phyloP scores from a whole-genome alignment of 2,113 vertebrate genomes.

The Acrocephalus arundinaceus region DNA sequence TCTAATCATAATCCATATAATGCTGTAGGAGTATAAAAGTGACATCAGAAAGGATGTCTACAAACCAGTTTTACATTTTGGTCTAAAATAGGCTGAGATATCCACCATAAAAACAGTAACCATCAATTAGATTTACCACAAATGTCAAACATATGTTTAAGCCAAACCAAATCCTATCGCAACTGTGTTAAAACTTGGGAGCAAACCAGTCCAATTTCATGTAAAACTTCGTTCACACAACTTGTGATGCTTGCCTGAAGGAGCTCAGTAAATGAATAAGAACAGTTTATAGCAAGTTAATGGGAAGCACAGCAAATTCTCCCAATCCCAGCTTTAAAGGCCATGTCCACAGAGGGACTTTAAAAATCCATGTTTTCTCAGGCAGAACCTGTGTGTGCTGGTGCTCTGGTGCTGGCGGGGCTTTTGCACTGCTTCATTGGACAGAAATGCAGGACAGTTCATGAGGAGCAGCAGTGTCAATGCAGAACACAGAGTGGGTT shows the following conservation, averaged over 20 bases:
- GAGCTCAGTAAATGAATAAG: not conserved
- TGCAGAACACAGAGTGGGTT: not conserved
- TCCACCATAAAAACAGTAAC: conserved; percentile 32
- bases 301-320: not conserved
- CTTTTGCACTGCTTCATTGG: too few relatives aligned
- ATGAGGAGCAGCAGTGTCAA: not conserved
- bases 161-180: conserved; percentile 9
- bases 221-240: not conserved
- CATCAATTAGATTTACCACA: conserved; percentile 23
- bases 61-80: not conserved
- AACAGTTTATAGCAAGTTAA: not conserved
- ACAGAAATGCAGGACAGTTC: fast-evolving
- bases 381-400: not conserved
- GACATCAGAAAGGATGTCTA: conserved; percentile 24
- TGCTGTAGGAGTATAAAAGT: not conserved
- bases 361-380: not conserved
- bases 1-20: not conserved
- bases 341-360: not conserved
- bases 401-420: not conserved
- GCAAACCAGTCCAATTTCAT: not conserved
- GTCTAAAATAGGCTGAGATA: not conserved
- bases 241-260: not conserved
- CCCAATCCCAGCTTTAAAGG: not conserved
- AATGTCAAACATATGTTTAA: conserved; percentile 47
- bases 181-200: not conserved